A percentile compares a stretch with the other conserved stretches of the same genome.
These are phyloP conservation scores for Catostylus mosaicus DNA, from an alignment of 30 jellyfish, hydroid and myxozoan genomes.

Conservation along the genomic window DNA sequence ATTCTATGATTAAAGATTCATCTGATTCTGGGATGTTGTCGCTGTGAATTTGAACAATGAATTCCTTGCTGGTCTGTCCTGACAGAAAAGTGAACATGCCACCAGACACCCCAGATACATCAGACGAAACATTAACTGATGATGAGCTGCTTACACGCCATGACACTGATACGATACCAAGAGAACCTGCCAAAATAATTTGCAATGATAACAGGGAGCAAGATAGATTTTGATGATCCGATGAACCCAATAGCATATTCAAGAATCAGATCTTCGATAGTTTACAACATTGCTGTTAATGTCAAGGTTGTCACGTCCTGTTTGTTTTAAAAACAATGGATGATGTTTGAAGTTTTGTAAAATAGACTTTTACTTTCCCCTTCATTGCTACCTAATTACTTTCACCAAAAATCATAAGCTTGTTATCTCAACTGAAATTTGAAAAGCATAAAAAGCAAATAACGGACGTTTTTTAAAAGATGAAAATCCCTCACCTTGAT, in stretches of 20 bases:
- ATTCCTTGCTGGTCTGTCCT: conserved; percentile 54
- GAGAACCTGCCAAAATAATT: conserved; percentile 45
- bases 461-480: not conserved
- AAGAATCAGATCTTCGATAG: no score
- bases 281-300: no score
- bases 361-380: no score
- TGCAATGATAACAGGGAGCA: not conserved
- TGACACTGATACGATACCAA: conserved; percentile 76
- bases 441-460: not conserved
- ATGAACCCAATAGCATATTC: no score
- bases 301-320: no score
- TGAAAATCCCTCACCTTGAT: conserved; percentile 37
- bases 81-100: conserved; percentile 61
- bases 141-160: conserved; percentile 75
- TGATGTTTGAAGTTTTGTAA: no score
- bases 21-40: conserved; percentile 90
- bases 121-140: conserved; percentile 60
- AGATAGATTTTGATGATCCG: not conserved
- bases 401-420: no score
- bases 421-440: no score
- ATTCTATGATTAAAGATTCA: conserved; percentile 71
- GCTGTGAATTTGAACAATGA: conserved; percentile 57
- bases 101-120: conserved; percentile 84
- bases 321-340: no score
- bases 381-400: no score